phyloP scores from a whole-genome alignment of 2,888 invertebrate genomes.

The Chalcosyrphus nemorum region DNA sequence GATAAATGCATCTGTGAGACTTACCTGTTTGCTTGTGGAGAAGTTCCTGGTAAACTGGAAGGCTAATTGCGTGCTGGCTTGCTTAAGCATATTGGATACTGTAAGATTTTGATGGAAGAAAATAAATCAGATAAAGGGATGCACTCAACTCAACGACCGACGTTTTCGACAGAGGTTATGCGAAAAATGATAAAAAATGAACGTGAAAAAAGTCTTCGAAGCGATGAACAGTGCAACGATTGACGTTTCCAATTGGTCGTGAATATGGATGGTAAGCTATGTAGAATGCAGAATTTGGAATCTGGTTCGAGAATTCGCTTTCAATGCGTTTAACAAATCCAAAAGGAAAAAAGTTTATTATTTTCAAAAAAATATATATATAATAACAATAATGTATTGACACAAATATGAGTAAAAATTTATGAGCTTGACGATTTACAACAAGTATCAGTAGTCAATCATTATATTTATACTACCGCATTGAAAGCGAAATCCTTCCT shows the following conservation, averaged over 20 bases:
- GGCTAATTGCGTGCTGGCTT: slow-evolving; percentile 84
- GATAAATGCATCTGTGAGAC: slow-evolving; percentile 18
- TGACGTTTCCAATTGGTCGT: slow-evolving; percentile 33
- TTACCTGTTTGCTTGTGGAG: slow-evolving; percentile 85
- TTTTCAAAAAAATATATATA: too few relatives aligned
- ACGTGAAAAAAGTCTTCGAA: neutral
- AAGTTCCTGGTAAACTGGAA: slow-evolving; percentile 85
- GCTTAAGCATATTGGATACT: slow-evolving; percentile 85
- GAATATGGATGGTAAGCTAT: slow-evolving; percentile 36
- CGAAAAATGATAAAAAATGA: slow-evolving; percentile 43
- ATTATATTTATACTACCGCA: neutral
- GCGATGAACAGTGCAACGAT: slow-evolving; percentile 22
- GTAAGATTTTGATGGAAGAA: slow-evolving; percentile 23
- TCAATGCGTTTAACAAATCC: too few relatives aligned
- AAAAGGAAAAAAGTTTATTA: too few relatives aligned
- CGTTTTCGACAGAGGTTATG: slow-evolving; percentile 51
- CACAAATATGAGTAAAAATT: too few relatives aligned
- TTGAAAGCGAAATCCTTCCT: neutral
- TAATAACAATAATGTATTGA: too few relatives aligned
- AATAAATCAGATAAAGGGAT: slow-evolving; percentile 11
- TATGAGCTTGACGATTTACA: too few relatives aligned
- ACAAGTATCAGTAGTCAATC: too few relatives aligned
- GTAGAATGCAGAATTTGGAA: too few relatives aligned
- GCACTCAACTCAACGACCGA: slow-evolving; percentile 48
- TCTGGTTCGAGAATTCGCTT: too few relatives aligned